Evolutionary conservation across 64 coral and sea anemone genomes (phyloP).

Genomic region (Montipora cactus): DNA sequence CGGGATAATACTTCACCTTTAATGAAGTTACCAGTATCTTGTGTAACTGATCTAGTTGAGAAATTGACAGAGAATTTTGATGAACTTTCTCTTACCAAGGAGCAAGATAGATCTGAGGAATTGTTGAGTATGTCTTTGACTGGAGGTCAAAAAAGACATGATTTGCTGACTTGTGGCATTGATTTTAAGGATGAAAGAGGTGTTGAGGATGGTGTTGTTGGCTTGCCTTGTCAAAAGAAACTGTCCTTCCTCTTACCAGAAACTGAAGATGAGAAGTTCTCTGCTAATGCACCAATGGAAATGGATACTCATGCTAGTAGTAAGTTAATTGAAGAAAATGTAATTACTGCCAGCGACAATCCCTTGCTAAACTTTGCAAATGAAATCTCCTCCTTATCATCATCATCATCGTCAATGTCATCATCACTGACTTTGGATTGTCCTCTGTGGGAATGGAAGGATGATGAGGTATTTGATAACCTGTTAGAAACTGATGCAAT

Average conservation of each 20-base stretch:
- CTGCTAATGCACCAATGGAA: background rate
- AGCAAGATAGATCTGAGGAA: background rate
- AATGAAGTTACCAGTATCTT: background rate
- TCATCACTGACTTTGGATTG: background rate
- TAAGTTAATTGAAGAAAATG: background rate
- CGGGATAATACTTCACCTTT: background rate
- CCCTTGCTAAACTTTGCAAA: background rate
- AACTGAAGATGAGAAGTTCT: background rate
- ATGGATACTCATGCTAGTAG: background rate
- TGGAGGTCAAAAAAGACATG: background rate
- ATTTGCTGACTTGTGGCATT: background rate
- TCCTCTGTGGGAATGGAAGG: background rate
- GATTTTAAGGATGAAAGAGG: background rate
- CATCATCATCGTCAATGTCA: background rate
- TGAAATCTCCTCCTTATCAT: background rate
- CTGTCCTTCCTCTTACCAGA: background rate
- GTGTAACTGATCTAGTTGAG: background rate
- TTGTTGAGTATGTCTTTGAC: background rate
- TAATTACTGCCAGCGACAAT: background rate
- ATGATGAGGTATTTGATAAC: slow-evolving; percentile 40
- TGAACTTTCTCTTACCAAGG: background rate
- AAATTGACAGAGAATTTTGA: background rate
- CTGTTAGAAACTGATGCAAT: background rate
- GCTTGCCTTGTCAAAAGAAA: slow-evolving; percentile 11
- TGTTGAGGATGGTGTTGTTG: background rate